Base-by-base conservation (phyloP, 2,113 vertebrate species). In the Murina feae region DNA sequence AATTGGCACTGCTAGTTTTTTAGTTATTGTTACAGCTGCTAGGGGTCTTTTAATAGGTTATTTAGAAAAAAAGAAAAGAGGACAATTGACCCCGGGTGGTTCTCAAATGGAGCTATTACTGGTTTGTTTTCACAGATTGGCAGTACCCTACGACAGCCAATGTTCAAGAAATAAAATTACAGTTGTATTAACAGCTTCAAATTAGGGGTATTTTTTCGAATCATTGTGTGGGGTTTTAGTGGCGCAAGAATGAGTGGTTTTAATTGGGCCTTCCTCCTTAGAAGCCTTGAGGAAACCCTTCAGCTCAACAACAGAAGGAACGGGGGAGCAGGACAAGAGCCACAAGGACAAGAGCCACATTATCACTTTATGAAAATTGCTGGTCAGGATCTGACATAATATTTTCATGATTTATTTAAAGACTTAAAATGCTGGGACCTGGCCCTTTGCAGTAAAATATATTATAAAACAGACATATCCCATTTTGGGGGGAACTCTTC, bases 61-160 rank as follows among this genome's bases (percentile, higher is more conserved):
- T 97, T 97, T 97, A 92, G 93, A 80, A 96, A 97, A 97, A 95
- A 97, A 97, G 95, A 96, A 97, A 97, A 96, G 95, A 89, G 97
- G 95, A 97, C 96, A 97, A 97, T 97, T 89, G 96, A 89, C 96
- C 93, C 96, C 95, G 92, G 96, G 95, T 96, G 95, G 96, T 94
- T 93, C 95, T 96, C 92, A 96, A 97, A 96, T 95, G 71, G 97
- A 68, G 95, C 96, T 97, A 97, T 97, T 97, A 97, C 95, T 93
- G 92, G 97, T 97, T 97, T 97, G 95, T 96, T 97, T 97, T 97
- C 95, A 94, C 42, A 95, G 96, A 96, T 95, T 95, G 97, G 92
- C 95, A 94, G 90, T 72, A 95, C 85, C 79, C 95, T 96, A 86
- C 65, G 97, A 95, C 89, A 97, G 71, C 79, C 86, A 93, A 86